Base-by-base conservation (phyloP, 2,888 invertebrate species). In the Hemaris fuciformis region DNA sequence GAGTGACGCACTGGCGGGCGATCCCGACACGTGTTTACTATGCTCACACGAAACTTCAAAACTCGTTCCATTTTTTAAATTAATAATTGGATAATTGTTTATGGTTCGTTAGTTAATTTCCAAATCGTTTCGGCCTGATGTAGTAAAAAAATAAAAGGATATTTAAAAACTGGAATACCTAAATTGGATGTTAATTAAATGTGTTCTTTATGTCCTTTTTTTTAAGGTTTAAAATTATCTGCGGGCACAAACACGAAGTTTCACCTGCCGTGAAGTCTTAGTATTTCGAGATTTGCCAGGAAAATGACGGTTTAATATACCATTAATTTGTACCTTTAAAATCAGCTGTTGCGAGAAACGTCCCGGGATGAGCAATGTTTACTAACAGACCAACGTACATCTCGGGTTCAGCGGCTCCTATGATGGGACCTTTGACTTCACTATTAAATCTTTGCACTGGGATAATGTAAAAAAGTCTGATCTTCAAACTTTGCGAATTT, bases 281-380 rank as follows among this genome's bases (percentile, higher is more conserved):
- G 53, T 31, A 53, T 53, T 53, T 27, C 18, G 18, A 53, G 27
- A 31, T 31, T 53, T 18, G 31, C 3, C 13, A 22, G 22, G 6
- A 15, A 57, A 27, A 8, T 1, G 74, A 70, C 70, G 77, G 63
- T 67, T 65, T 75, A 79, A 85, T 86, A 88, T 84, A 85, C 78
- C 67, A 67, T 71, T 74, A 78, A 81, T 85, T n/a, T 82, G 84
- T 79, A 79, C 75, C 84, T 85, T 86, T 84, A 85, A n/a, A 81
- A 71, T 68, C 85, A 85, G 84, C 84, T 85, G 87, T 77, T 81
- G 76, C 76, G 77, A 79, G 78, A 74, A 69, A 70, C 74, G 82
- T 77, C 75, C 75, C 75, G 75, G 76, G 80, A 86, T 85, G 84
- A 81, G 76, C 77, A 78, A 80, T 90, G 87, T 89, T 89, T 89